A percentile compares a stretch with the other conserved stretches of the same genome.
Conservation (phyloP, 23 tunicate genomes). For the Styela plicata region DNA sequence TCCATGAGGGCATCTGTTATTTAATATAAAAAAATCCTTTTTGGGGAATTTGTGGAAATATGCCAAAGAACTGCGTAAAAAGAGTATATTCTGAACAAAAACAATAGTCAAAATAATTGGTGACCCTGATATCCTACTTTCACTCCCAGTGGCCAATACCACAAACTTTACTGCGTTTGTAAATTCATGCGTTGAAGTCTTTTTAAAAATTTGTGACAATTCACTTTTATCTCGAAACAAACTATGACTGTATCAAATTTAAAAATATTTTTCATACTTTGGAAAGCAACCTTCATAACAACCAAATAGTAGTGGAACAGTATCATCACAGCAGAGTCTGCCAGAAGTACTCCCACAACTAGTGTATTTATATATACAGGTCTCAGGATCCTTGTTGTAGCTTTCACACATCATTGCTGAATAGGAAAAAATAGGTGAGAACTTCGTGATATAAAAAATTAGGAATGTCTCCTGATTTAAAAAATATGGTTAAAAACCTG, state of each 20-base stretch:
- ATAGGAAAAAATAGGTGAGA: too few relatives aligned
- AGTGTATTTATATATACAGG: not conserved
- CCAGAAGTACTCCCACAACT: not conserved
- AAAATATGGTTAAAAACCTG: too few relatives aligned
- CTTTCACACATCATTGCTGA: not conserved
- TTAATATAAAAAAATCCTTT: not conserved
- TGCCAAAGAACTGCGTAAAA: not conserved
- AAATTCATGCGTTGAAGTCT: not conserved
- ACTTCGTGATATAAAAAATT: too few relatives aligned
- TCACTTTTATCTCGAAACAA: not conserved
- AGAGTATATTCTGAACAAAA: not conserved
- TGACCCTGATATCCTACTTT: too few relatives aligned
- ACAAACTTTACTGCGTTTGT: too few relatives aligned
- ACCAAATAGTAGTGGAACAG: not conserved
- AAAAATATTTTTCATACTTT: not conserved
- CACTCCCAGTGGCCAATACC: too few relatives aligned
- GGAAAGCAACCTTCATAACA: not conserved
- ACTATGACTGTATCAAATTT: not conserved
- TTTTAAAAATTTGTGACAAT: not conserved
- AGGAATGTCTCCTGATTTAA: too few relatives aligned
- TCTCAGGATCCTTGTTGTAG: not conserved
- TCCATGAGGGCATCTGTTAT: conserved; percentile 6
- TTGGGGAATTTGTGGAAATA: not conserved
- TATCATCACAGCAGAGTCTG: not conserved
- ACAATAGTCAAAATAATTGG: too few relatives aligned